phyloP scores from a whole-genome alignment of 2,888 invertebrate genomes.

The Subacronicta megacephala region DNA sequence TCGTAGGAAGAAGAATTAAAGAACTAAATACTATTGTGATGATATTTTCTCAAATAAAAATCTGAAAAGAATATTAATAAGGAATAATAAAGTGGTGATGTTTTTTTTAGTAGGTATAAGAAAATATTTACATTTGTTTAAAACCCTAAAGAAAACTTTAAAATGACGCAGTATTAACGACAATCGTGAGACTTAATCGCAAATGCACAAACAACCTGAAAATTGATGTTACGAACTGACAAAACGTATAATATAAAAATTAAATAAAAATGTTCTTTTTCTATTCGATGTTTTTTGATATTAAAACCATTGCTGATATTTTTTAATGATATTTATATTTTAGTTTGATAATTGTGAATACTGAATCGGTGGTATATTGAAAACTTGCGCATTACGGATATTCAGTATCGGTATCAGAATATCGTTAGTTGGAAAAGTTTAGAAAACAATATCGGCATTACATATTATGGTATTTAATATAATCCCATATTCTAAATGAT shows the following conservation, averaged over 20 bases:
- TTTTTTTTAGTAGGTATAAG: not conserved
- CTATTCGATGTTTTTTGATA: conserved; percentile 42
- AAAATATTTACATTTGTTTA: conserved; percentile 14
- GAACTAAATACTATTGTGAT: conserved; percentile 19
- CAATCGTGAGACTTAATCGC: conserved; percentile 23
- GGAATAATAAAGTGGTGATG: not conserved
- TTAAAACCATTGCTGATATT: conserved; percentile 24
- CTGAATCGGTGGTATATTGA: too few species aligned
- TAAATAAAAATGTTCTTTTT: conserved; percentile 18
- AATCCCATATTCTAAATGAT: too few species aligned
- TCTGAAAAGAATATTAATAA: not conserved
- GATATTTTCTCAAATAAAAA: not conserved
- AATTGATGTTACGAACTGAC: conserved; percentile 30
- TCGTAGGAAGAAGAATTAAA: not conserved
- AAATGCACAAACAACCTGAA: conserved; percentile 31
- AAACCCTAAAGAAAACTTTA: conserved; percentile 8
- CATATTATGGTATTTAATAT: too few species aligned
- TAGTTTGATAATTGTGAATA: conserved; percentile 29
- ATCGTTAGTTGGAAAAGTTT: too few species aligned
- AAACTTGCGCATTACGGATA: too few species aligned
- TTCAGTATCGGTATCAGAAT: too few species aligned
- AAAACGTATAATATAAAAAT: conserved; percentile 25
- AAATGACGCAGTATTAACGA: not conserved
- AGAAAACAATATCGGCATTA: too few species aligned
- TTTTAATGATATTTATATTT: conserved; percentile 16